phyloP scores from a whole-genome alignment of 2,888 invertebrate genomes.

The Drosophila neotestacea region DNA sequence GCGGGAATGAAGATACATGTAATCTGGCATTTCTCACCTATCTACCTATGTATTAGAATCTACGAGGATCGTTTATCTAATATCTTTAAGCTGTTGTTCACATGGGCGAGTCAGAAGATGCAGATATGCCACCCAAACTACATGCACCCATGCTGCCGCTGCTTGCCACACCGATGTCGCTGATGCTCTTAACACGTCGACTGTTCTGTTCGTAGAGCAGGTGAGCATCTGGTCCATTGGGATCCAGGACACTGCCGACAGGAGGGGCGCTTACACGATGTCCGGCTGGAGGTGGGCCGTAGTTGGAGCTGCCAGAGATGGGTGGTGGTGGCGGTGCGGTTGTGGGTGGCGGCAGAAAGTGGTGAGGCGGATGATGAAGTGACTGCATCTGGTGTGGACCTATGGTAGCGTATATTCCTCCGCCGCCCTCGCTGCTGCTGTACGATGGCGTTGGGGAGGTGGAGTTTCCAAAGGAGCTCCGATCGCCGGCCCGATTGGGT shows the following conservation, averaged over 20 bases:
- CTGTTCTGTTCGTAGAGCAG: constrained; percentile 83
- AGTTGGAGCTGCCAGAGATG: constrained; percentile 45
- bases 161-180: constrained; percentile 83
- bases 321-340: constrained; percentile 84
- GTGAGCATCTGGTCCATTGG: constrained; percentile 69
- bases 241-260: constrained; percentile 68
- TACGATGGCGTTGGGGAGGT: constrained; percentile 86
- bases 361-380: constrained; percentile 60
- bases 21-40: constrained; percentile 5
- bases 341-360: constrained; percentile 82
- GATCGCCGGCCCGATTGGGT: constrained; percentile 83
- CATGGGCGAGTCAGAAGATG: constrained; percentile 81
- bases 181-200: constrained; percentile 85
- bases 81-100: constrained; percentile 51
- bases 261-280: constrained; percentile 85
- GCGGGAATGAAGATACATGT: constrained; percentile 8
- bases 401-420: constrained; percentile 85
- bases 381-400: constrained; percentile 71
- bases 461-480: constrained; percentile 84
- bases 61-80: neutral
- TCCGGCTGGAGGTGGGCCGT: constrained; percentile 80
- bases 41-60: neutral
- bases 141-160: constrained; percentile 69
- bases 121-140: constrained; percentile 73
- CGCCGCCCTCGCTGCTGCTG: constrained; percentile 85